A percentile compares a stretch with the other conserved stretches of the same genome.
These are phyloP conservation scores for Chelonus formosanus DNA, from an alignment of 2,888 invertebrate genomes.

Conservation along the genomic window DNA sequence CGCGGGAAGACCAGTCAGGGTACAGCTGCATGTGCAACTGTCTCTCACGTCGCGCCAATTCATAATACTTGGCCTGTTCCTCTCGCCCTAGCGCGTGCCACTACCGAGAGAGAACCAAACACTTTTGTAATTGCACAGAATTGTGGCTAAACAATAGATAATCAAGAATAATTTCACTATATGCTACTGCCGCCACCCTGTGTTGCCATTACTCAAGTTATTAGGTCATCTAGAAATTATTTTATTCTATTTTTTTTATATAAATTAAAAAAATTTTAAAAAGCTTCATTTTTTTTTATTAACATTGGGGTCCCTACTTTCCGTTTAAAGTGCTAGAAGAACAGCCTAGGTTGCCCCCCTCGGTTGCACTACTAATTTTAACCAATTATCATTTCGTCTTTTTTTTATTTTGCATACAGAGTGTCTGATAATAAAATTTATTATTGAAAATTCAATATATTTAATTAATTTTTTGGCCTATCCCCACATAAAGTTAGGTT, in stretches of 20 bases:
- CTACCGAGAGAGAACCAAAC: constrained; percentile 71
- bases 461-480: too few relatives aligned
- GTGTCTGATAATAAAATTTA: too few relatives aligned
- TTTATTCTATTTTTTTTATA: constrained; percentile 34
- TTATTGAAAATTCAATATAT: too few relatives aligned
- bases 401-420: not conserved
- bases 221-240: constrained; percentile 42
- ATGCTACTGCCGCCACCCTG: constrained; percentile 62
- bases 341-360: constrained; percentile 71
- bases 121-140: constrained; percentile 55
- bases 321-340: constrained; percentile 74
- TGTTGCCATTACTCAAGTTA: constrained; percentile 53
- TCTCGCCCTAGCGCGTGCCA: constrained; percentile 99
- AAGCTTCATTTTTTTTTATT: constrained; percentile 32
- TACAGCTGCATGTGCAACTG: constrained; percentile 99
- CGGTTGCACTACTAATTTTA: constrained; percentile 64
- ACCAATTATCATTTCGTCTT: constrained; percentile 1
- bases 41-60: constrained; percentile 97
- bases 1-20: constrained; percentile 99
- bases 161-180: constrained; percentile 47
- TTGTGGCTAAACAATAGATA: constrained; percentile 50
- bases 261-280: constrained; percentile 50
- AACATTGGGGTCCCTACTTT: constrained; percentile 68
- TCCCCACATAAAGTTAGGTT: too few relatives aligned
- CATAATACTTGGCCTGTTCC: constrained; percentile 99